Evolutionary conservation across 2,797 vertebrate genomes (phyloP).

Genomic region (Prunella strophiata): DNA sequence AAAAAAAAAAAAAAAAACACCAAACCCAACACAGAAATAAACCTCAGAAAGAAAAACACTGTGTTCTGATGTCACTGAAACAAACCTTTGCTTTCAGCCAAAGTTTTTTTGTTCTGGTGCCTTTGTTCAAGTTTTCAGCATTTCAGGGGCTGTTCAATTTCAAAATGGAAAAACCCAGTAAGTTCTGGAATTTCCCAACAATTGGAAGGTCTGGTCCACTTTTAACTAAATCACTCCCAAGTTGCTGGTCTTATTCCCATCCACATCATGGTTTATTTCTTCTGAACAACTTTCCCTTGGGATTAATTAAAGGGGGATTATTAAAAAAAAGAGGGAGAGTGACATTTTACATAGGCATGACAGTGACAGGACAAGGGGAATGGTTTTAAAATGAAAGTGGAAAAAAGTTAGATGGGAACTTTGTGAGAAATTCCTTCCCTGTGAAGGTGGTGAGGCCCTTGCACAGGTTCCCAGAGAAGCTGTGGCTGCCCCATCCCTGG

Average conservation of each 20-base stretch:
- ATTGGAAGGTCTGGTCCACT: neutral
- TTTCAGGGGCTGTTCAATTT: neutral
- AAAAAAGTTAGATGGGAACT: neutral
- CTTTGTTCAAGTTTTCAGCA: neutral
- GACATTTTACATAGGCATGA: neutral
- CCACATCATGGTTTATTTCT: neutral
- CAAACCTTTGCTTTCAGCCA: neutral
- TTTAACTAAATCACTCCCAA: neutral
- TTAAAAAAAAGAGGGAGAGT: neutral
- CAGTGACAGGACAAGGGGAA: neutral
- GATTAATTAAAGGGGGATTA: neutral
- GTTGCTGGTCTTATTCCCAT: neutral
- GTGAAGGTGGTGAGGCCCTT: accelerated
- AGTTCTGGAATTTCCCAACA: neutral
- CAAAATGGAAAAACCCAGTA: neutral
- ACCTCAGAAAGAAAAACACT: neutral
- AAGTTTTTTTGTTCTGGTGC: neutral
- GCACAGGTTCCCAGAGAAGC: neutral
- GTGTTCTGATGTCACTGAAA: neutral
- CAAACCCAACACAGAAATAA: neutral
- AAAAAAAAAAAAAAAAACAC: accelerated
- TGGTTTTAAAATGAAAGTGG: neutral
- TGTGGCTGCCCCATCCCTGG: neutral
- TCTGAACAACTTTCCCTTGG: neutral
- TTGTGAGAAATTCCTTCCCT: neutral